Evolutionary conservation across 2,888 invertebrate genomes (phyloP).

Genomic region (Limnephilus marmoratus): DNA sequence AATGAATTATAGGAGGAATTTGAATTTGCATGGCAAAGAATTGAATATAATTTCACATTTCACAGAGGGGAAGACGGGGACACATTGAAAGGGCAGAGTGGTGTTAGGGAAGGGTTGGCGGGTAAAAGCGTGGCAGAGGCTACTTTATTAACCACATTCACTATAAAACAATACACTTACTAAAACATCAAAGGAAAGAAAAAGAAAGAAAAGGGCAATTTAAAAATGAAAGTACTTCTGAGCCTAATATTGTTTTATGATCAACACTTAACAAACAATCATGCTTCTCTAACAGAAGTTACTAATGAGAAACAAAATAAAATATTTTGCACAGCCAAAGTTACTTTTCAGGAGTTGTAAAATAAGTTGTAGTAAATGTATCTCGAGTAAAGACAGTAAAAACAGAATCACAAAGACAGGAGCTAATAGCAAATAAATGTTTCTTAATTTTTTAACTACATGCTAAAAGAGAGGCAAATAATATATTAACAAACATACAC

Average conservation of each 20-base stretch:
- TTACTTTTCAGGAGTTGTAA: constrained; percentile 28
- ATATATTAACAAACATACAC: not conserved
- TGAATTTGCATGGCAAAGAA: not conserved
- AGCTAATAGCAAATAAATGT: constrained; percentile 44
- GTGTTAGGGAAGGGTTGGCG: not conserved
- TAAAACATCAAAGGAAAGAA: constrained; percentile 45
- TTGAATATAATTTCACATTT: not conserved
- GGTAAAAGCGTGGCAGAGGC: constrained; percentile 13
- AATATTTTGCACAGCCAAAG: constrained; percentile 53
- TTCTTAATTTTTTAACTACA: constrained; percentile 32
- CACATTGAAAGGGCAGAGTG: not conserved
- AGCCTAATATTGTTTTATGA: constrained; percentile 28
- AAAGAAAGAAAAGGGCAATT: constrained; percentile 8
- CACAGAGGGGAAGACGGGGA: not conserved
- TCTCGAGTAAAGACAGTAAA: constrained; percentile 7
- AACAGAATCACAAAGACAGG: constrained; percentile 33
- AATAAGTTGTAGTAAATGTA: constrained; percentile 14
- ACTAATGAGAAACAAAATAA: constrained; percentile 43
- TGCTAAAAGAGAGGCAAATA: constrained; percentile 19
- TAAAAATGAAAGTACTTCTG: constrained; percentile 3
- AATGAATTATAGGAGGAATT: not conserved
- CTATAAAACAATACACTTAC: constrained; percentile 42
- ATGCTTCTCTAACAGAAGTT: constrained; percentile 46
- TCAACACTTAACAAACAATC: constrained; percentile 36
- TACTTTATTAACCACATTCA: constrained; percentile 44